These are phyloP conservation scores for Sus cebifrons DNA, from an alignment of 2,797 vertebrate species.

Conservation along the genomic window DNA sequence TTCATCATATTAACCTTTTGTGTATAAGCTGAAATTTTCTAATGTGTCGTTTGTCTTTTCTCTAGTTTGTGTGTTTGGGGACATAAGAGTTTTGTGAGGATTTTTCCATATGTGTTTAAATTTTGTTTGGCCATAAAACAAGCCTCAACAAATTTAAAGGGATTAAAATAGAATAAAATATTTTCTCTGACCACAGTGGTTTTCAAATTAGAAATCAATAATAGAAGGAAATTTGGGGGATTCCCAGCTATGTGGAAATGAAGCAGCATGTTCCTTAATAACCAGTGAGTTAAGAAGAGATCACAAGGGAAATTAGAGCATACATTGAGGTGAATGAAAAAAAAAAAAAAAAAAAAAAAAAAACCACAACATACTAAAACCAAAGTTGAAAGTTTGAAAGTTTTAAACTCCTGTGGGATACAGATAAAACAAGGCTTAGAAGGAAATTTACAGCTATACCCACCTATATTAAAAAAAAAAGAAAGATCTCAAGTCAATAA, in stretches of 20 bases:
- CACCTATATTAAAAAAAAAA: background rate
- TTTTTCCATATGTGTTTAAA: background rate
- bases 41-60: background rate
- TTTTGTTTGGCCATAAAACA: background rate
- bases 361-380: background rate
- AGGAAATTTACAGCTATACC: background rate
- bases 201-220: constrained; percentile 19
- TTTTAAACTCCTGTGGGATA: background rate
- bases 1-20: background rate
- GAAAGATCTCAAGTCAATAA: background rate
- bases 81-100: background rate
- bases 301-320: background rate
- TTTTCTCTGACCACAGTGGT: background rate
- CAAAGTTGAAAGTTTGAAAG: no score
- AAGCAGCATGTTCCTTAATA: background rate
- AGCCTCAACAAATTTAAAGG: background rate
- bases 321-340: background rate
- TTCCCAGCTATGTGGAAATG: background rate
- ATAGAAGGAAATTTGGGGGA: background rate
- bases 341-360: constrained; percentile 34
- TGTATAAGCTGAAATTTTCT: background rate
- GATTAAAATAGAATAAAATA: background rate
- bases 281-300: background rate
- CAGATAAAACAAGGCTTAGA: background rate
- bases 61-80: background rate